A percentile compares a stretch with the other conserved stretches of the same genome.
Evolutionary conservation across 2,888 invertebrate species (phyloP).

Genomic region (Perizoma affinitatum): DNA sequence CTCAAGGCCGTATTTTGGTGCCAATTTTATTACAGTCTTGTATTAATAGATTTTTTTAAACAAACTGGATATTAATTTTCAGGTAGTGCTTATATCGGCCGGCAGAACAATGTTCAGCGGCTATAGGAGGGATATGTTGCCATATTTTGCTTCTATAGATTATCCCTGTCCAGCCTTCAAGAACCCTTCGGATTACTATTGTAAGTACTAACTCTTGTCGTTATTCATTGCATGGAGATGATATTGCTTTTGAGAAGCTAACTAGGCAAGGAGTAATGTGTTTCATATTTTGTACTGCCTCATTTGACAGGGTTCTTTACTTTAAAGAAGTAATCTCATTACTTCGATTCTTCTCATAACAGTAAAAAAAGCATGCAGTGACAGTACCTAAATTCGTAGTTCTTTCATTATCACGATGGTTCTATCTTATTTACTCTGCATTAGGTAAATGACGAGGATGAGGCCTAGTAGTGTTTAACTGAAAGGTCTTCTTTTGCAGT

Average conservation of each 20-base stretch:
- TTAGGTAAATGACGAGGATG: too few relatives aligned
- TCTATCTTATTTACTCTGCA: too few relatives aligned
- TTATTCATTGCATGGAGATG: not conserved
- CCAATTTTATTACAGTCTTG: not conserved
- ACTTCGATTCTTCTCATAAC: too few relatives aligned
- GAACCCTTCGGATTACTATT: conserved; percentile 98
- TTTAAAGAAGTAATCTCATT: too few relatives aligned
- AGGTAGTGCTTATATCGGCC: conserved; percentile 92
- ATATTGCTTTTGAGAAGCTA: too few relatives aligned
- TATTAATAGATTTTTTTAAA: not conserved
- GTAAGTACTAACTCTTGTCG: conserved; percentile 81
- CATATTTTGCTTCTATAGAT: conserved; percentile 94
- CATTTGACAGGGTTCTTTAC: too few relatives aligned
- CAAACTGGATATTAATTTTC: conserved; percentile 16
- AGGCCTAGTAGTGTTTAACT: not conserved
- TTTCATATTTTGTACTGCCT: too few relatives aligned
- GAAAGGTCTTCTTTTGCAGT: conserved; percentile 82
- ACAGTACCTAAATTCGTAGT: too few relatives aligned
- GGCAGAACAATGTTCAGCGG: conserved; percentile 97
- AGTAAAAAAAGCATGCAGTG: too few relatives aligned
- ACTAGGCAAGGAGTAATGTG: too few relatives aligned
- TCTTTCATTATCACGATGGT: too few relatives aligned
- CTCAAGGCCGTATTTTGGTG: conserved; percentile 1
- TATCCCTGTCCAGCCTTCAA: conserved; percentile 98
- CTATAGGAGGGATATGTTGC: conserved; percentile 93